These are phyloP conservation scores for Aradophagus sp. DNA, from an alignment of 1,140 invertebrate genomes.

Conservation along the genomic window DNA sequence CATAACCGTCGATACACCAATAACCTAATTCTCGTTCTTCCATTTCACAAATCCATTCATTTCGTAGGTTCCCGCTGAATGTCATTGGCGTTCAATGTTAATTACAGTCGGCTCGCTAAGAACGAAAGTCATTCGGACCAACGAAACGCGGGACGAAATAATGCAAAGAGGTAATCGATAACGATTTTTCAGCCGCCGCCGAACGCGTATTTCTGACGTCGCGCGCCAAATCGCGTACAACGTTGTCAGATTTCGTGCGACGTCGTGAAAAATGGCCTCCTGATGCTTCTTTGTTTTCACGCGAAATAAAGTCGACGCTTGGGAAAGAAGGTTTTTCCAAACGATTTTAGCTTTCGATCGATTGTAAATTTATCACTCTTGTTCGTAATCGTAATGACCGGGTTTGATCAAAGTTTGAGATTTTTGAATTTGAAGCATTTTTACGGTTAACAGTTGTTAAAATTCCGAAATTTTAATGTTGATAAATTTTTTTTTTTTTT, in stretches of 20 bases:
- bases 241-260: slow-evolving; percentile 18
- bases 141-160: slow-evolving; percentile 15
- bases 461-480: no score
- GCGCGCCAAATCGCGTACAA: slow-evolving; percentile 12
- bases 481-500: no score
- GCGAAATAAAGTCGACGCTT: no score
- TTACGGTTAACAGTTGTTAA: no score
- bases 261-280: slow-evolving; percentile 3
- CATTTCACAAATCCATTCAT: slow-evolving; percentile 50
- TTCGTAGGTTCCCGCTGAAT: slow-evolving; percentile 41
- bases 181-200: slow-evolving; percentile 5
- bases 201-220: slow-evolving; percentile 8
- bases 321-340: no score
- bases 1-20: slow-evolving; percentile 40
- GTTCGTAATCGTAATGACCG: no score
- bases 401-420: no score
- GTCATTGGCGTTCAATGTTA: slow-evolving; percentile 45
- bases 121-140: slow-evolving; percentile 31
- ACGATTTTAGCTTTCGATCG: no score
- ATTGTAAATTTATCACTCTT: no score
- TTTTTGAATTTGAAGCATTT: no score
- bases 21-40: slow-evolving; percentile 50
- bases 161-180: slow-evolving; percentile 27
- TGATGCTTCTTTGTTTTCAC: no score
- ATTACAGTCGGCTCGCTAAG: slow-evolving; percentile 42